Conservation (phyloP, 1,140 invertebrate genomes). For the Lepeophtheirus salmonis region DNA sequence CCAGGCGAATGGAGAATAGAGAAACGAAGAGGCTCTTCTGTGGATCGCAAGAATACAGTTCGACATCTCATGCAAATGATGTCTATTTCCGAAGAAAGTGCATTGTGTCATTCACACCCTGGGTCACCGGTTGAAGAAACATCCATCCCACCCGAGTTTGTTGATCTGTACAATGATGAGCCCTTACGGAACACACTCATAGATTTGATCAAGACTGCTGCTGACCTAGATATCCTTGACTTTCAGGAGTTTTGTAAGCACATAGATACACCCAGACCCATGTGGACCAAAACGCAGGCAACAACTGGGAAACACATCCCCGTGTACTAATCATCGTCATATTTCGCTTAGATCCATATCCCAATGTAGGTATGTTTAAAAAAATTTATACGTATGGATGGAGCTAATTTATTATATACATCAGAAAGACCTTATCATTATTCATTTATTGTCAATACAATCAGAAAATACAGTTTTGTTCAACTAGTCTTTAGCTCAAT, state of each 20-base stretch:
- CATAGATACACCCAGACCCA: constrained; percentile 12
- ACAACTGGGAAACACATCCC: constrained; percentile 13
- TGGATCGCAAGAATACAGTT: constrained; percentile 12
- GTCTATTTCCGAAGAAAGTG: constrained; percentile 4
- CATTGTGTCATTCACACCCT: not conserved
- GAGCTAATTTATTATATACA: no score
- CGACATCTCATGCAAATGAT: constrained; percentile 14
- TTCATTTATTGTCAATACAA: no score
- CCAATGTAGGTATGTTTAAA: no score
- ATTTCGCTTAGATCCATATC: no score
- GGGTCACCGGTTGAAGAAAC: not conserved
- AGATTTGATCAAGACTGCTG: constrained; percentile 11
- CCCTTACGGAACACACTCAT: not conserved
- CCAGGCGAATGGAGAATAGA: constrained; percentile 11
- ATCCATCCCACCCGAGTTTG: constrained; percentile 8
- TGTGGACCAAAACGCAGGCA: constrained; percentile 13
- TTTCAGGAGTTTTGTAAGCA: constrained; percentile 13
- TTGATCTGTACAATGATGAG: constrained; percentile 10
- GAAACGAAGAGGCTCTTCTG: constrained; percentile 1
- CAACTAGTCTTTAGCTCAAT: no score
- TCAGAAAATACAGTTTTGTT: no score
- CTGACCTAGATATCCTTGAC: constrained; percentile 13
- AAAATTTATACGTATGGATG: no score
- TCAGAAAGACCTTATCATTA: no score
- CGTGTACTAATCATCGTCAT: constrained; percentile 15